Conservation (phyloP, 1,140 invertebrate species). For the Drosophila parvula region DNA sequence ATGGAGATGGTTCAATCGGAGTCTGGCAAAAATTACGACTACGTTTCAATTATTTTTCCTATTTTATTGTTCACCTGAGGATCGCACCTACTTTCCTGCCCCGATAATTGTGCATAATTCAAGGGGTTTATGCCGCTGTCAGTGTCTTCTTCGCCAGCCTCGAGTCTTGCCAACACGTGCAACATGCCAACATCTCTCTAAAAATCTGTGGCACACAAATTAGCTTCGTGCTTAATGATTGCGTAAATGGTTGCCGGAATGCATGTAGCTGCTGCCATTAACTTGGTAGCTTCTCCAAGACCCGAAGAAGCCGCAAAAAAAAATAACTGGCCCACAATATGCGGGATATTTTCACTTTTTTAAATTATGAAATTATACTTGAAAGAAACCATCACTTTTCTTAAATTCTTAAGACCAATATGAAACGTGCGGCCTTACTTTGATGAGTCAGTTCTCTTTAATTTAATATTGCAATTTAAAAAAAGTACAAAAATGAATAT, state of each 20-base stretch:
- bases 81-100: slow-evolving; percentile 78
- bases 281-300: slow-evolving; percentile 37
- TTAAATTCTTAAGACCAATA: background rate
- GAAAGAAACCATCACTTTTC: background rate
- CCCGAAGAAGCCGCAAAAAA: slow-evolving; percentile 1
- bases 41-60: slow-evolving; percentile 79
- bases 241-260: slow-evolving; percentile 80
- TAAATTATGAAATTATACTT: slow-evolving; percentile 3
- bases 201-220: slow-evolving; percentile 72
- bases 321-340: background rate
- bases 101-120: slow-evolving; percentile 80
- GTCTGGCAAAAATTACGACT: slow-evolving; percentile 72
- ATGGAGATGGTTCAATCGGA: slow-evolving; percentile 63
- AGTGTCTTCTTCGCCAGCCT: slow-evolving; percentile 40
- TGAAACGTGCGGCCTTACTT: slow-evolving; percentile 1
- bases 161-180: slow-evolving; percentile 63
- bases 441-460: background rate
- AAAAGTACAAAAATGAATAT: background rate
- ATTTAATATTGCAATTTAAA: background rate
- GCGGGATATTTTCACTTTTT: slow-evolving; percentile 28
- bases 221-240: slow-evolving; percentile 80
- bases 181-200: slow-evolving; percentile 57
- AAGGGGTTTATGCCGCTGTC: slow-evolving; percentile 74
- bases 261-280: slow-evolving; percentile 72
- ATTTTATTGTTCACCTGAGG: slow-evolving; percentile 69